A percentile compares a stretch with the other conserved stretches of the same genome.
These are phyloP conservation scores for Apteryx mantelli DNA, from an alignment of 2,113 vertebrate genomes.

Conservation along the genomic window DNA sequence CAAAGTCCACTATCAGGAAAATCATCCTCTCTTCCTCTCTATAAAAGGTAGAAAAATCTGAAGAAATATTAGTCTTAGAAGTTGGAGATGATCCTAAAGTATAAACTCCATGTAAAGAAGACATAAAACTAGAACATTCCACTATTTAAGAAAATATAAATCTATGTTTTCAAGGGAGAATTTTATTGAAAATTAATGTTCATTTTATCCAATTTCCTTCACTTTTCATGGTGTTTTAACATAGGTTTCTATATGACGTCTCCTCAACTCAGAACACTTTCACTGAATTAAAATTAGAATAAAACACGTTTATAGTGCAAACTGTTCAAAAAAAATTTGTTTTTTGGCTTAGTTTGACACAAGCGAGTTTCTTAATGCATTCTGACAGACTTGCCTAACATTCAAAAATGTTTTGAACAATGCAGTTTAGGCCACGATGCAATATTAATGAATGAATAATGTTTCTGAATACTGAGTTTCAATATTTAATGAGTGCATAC, in stretches of 20 bases:
- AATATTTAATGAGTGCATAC: conserved; percentile 85
- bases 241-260: background rate
- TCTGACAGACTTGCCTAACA: conserved; percentile 71
- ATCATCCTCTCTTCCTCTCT: background rate
- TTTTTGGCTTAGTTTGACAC: conserved; percentile 62
- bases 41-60: accelerated
- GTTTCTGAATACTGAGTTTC: conserved; percentile 78
- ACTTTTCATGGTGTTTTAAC: background rate
- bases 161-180: background rate
- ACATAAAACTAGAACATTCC: background rate
- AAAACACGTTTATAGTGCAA: background rate
- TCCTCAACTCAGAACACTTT: background rate
- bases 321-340: conserved; percentile 21
- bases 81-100: background rate
- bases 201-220: background rate
- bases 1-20: background rate
- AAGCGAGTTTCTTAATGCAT: conserved; percentile 62
- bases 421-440: conserved; percentile 80
- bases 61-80: background rate
- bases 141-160: background rate
- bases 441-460: conserved; percentile 89
- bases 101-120: background rate
- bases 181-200: conserved; percentile 2
- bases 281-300: background rate
- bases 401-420: conserved; percentile 79